phyloP scores from a whole-genome alignment of 2,797 vertebrate species.

The Scyliorhinus canicula region DNA sequence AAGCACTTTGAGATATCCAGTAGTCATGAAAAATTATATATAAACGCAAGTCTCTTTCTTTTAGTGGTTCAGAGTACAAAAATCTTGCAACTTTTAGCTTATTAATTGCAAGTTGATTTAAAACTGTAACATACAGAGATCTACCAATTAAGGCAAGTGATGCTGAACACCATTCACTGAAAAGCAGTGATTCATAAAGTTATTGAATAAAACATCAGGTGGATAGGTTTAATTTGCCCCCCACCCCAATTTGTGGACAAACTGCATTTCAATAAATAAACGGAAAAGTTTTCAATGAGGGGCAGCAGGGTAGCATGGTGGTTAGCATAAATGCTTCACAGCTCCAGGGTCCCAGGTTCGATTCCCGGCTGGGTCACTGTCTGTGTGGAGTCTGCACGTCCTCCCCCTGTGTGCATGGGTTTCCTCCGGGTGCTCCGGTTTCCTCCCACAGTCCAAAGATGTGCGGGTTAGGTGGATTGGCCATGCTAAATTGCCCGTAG shows the following conservation, averaged over 20 bases:
- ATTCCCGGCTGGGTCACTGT: too few species aligned
- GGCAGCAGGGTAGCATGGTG: too few species aligned
- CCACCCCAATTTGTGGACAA: neutral
- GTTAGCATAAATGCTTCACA: too few species aligned
- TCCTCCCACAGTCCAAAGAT: too few species aligned
- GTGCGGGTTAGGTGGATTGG: too few species aligned
- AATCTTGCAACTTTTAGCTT: neutral
- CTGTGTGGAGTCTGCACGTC: too few species aligned
- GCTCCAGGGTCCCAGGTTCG: too few species aligned
- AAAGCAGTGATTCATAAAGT: neutral
- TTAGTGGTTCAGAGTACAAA: neutral
- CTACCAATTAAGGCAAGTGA: neutral
- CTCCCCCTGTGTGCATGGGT: too few species aligned
- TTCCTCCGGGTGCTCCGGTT: too few species aligned
- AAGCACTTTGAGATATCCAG: neutral
- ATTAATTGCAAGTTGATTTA: neutral
- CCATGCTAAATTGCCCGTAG: too few species aligned
- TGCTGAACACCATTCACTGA: neutral
- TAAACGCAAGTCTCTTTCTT: neutral
- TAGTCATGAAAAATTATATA: neutral
- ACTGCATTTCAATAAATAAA: neutral
- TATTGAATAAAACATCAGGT: constrained; percentile 17
- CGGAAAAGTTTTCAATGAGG: too few species aligned
- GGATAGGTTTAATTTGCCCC: neutral
- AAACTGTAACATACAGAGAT: neutral